A percentile compares a stretch with the other conserved stretches of the same genome.
Evolutionary conservation across 2,888 invertebrate species (phyloP).

Genomic region (Torymus aiolomorphi): DNA sequence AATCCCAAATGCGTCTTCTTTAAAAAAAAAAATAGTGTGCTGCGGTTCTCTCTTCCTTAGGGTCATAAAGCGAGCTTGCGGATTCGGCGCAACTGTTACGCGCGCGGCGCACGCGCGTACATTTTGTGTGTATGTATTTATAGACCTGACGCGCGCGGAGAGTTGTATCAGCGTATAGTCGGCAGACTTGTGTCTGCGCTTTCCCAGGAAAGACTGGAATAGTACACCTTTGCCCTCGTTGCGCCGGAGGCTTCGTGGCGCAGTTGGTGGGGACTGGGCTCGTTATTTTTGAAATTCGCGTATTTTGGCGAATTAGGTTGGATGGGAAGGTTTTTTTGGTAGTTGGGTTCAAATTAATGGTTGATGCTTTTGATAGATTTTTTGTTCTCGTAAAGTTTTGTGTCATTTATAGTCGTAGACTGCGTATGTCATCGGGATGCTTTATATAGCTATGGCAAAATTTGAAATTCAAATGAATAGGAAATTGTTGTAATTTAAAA

Average conservation of each 20-base stretch:
- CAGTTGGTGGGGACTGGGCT: not conserved
- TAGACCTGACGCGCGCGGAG: conserved; percentile 28
- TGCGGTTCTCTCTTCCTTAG: not conserved
- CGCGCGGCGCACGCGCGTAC: not conserved
- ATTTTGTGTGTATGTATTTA: conserved; percentile 28
- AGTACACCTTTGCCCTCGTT: conserved; percentile 46
- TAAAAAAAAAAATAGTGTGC: conserved; percentile 8
- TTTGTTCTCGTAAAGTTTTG: too few species aligned
- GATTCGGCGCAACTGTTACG: conserved; percentile 19
- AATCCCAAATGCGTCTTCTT: conserved; percentile 27
- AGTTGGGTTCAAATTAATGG: too few species aligned
- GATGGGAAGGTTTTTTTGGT: too few species aligned
- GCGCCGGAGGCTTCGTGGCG: too few species aligned
- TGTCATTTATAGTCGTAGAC: too few species aligned
- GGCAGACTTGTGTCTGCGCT: conserved; percentile 2
- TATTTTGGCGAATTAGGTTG: too few species aligned
- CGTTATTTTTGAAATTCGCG: not conserved
- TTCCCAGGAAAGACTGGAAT: conserved; percentile 54
- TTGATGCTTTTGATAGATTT: too few species aligned
- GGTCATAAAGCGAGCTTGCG: not conserved
- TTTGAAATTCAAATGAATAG: not conserved
- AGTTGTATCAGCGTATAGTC: not conserved
- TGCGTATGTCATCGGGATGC: too few species aligned
- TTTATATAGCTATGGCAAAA: too few species aligned
- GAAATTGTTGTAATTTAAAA: not conserved